These are phyloP conservation scores for Hydractinia echinata DNA, from an alignment of 30 jellyfish, hydroid and myxozoan species.

Conservation along the genomic window DNA sequence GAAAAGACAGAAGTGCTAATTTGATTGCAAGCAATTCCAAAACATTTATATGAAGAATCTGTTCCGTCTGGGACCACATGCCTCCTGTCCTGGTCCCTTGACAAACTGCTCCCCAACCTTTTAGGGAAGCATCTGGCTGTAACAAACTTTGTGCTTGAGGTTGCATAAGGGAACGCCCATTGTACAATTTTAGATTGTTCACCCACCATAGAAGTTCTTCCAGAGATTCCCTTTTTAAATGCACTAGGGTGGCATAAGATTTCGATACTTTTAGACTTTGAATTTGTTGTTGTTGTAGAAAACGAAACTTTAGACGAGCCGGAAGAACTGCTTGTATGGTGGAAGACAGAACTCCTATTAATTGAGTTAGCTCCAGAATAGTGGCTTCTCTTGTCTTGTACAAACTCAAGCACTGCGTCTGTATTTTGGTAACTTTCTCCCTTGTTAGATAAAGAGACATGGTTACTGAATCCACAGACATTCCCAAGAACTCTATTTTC, in stretches of 20 bases:
- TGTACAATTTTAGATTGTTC: neutral
- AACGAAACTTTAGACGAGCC: neutral
- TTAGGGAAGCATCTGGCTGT: neutral
- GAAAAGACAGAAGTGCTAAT: neutral
- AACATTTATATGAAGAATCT: neutral
- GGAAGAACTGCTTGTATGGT: slow-evolving; percentile 1
- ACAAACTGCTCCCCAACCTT: slow-evolving; percentile 1
- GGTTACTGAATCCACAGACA: neutral
- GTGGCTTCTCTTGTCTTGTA: neutral
- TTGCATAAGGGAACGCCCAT: neutral
- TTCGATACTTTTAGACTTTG: neutral
- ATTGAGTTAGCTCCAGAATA: neutral
- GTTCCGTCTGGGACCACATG: neutral
- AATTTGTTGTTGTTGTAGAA: slow-evolving; percentile 4
- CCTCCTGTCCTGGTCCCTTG: neutral
- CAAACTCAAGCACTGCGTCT: neutral
- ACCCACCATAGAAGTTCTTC: neutral
- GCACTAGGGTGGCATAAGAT: neutral
- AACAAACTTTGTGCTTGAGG: neutral
- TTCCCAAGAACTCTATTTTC: neutral
- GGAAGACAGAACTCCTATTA: neutral
- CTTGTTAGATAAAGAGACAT: neutral
- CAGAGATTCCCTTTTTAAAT: neutral
- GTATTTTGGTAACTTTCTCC: neutral
- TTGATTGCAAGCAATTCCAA: neutral